Base-by-base conservation (phyloP, 2,888 invertebrate species). In the Agriopis leucophaearia region DNA sequence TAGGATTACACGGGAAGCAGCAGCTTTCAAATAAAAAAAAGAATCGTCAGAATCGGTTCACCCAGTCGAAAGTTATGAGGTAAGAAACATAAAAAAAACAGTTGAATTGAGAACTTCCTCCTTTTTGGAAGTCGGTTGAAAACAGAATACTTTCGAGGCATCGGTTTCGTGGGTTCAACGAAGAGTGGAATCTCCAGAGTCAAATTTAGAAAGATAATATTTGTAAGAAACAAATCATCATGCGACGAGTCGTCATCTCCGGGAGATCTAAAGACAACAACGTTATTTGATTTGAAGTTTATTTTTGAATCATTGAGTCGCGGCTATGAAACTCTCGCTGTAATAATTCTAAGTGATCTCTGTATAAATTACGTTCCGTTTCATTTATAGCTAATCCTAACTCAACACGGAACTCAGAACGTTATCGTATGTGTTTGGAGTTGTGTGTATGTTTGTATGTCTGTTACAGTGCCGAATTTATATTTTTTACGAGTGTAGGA, bases 171-270 rank as follows among this genome's bases (percentile, higher is more conserved):
- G 15, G 36, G 47, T 38, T 48, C 48, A 48, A 38, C 48, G 18
- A 59, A 48, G 42, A 51, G 50, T 36, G 16, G 27, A 51, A 52
- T 54, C 58, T 52, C 15, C 35, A 40, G n/a, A n/a, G 55, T 44
- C 47, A 13, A 40, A 57, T 67, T 52, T 67, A 59, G 42, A 66
- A 52, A 9, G 47, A 66, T 59, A 67, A 67, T 67, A 67, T 67
- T 67, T 52, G 58, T 42, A 50, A 18, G 48, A 56, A 51, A 64
- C 44, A 59, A 58, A 67, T 67, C 54, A 36, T 48, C 16, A 18
- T 13, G 47, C 40, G 58, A 58, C 48, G 54, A 59, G 63, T 67
- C 12, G 35, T 35, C 35, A 42, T 42, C 47, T 15, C 16, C 15
- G 40, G 16, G 40, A 40, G 52, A 16, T 67, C 67, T 63, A 67